Conservation (phyloP, 2,113 vertebrate species). For the Tachysurus vachellii region DNA sequence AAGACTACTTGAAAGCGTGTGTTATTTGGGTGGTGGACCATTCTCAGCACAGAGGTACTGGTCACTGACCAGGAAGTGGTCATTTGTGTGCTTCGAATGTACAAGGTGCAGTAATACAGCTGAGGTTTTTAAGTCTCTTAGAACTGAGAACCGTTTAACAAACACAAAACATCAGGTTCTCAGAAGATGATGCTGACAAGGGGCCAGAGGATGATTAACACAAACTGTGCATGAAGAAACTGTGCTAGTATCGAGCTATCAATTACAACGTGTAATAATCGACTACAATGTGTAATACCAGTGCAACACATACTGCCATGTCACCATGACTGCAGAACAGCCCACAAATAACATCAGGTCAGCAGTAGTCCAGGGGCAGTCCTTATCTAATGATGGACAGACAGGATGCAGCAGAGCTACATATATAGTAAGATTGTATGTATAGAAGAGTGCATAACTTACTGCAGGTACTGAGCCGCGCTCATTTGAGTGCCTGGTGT, state of each 20-base stretch:
- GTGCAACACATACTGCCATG: background rate
- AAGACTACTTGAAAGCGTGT: no score
- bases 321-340: background rate
- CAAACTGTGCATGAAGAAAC: no score
- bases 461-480: conserved; percentile 55
- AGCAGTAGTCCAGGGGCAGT: background rate
- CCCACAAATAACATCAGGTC: background rate
- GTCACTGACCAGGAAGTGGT: background rate
- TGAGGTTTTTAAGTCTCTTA: background rate
- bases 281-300: background rate
- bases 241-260: background rate
- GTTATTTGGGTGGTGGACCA: no score
- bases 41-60: background rate
- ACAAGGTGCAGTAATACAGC: background rate
- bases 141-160: background rate
- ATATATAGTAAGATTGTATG: background rate
- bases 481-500: conserved; percentile 52
- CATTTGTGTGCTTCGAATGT: background rate
- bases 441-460: conserved; percentile 16
- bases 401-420: background rate
- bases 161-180: background rate
- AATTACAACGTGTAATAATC: background rate
- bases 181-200: background rate
- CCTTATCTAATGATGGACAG: background rate
- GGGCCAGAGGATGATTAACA: no score